Evolutionary conservation across 2,797 vertebrate species (phyloP).

Genomic region (Argya squamiceps): DNA sequence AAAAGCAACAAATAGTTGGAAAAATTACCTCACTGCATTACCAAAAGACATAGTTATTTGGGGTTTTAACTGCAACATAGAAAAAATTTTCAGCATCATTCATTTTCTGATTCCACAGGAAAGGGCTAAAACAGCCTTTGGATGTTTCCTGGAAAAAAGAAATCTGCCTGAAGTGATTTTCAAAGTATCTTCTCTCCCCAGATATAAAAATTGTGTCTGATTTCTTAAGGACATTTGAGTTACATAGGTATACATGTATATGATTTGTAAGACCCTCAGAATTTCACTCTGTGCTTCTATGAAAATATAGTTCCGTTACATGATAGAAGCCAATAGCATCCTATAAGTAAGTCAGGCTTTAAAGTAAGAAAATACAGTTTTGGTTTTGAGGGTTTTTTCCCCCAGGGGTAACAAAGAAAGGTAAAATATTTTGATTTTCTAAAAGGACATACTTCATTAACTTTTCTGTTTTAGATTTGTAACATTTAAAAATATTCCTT

Average conservation of each 20-base stretch:
- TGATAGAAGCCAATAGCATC: not conserved
- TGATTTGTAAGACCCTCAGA: not conserved
- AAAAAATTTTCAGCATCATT: not conserved
- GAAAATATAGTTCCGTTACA: not conserved
- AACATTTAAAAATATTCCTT: not conserved
- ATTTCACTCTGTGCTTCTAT: not conserved
- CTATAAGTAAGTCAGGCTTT: not conserved
- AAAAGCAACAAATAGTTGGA: not conserved
- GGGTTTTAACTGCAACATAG: not conserved
- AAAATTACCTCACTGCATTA: not conserved
- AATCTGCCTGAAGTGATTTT: not conserved
- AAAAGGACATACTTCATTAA: not conserved
- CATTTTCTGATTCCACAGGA: not conserved
- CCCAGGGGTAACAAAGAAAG: not conserved
- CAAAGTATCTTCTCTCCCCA: not conserved
- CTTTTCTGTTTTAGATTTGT: not conserved
- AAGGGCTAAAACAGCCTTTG: not conserved
- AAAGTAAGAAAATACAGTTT: not conserved
- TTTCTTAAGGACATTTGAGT: not conserved
- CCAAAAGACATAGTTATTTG: not conserved
- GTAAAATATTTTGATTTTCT: not conserved
- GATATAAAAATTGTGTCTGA: not conserved
- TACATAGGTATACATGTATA: not conserved
- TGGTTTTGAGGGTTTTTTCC: not conserved
- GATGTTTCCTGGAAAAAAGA: not conserved